These are phyloP conservation scores for Pimpla rufipes DNA, from an alignment of 2,888 invertebrate species.

Conservation along the genomic window DNA sequence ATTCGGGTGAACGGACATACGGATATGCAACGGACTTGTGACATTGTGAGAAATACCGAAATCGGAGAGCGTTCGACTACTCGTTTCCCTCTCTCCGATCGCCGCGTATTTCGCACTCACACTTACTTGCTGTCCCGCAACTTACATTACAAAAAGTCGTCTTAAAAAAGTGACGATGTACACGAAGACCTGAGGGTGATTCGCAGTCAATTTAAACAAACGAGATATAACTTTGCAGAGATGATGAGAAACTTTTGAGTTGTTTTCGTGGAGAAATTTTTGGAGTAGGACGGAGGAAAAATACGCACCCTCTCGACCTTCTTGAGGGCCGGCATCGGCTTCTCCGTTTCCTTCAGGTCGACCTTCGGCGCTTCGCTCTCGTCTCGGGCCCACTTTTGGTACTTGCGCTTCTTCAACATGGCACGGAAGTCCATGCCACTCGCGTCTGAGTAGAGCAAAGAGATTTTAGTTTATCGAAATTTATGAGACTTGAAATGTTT, in stretches of 20 bases:
- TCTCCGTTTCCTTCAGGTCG: constrained; percentile 96
- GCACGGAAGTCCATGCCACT: constrained; percentile 99
- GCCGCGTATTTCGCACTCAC: constrained; percentile 43
- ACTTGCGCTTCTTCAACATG: constrained; percentile 98
- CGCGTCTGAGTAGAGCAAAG: constrained; percentile 88
- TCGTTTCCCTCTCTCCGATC: not conserved
- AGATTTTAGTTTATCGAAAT: constrained; percentile 7
- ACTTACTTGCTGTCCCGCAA: constrained; percentile 60
- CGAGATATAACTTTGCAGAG: constrained; percentile 38
- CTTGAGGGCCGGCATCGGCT: constrained; percentile 94
- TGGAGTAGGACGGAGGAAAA: not conserved
- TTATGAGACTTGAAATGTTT: not conserved
- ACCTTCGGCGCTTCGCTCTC: constrained; percentile 97
- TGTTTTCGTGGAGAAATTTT: constrained; percentile 9
- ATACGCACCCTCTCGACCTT: constrained; percentile 96
- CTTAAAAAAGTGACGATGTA: constrained; percentile 44
- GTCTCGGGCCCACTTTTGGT: constrained; percentile 96
- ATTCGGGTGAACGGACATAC: constrained; percentile 46
- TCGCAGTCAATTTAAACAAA: constrained; percentile 53
- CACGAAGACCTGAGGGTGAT: constrained; percentile 51
- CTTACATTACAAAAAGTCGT: constrained; percentile 50
- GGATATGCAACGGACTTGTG: constrained; percentile 54
- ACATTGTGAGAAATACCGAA: constrained; percentile 42
- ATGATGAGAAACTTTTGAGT: not conserved
- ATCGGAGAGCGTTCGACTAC: not conserved